A percentile compares a stretch with the other conserved stretches of the same genome.
Evolutionary conservation across 37 sponge, comb jelly and placozoan species (phyloP).

Genomic region (Hexactinellida sp.): DNA sequence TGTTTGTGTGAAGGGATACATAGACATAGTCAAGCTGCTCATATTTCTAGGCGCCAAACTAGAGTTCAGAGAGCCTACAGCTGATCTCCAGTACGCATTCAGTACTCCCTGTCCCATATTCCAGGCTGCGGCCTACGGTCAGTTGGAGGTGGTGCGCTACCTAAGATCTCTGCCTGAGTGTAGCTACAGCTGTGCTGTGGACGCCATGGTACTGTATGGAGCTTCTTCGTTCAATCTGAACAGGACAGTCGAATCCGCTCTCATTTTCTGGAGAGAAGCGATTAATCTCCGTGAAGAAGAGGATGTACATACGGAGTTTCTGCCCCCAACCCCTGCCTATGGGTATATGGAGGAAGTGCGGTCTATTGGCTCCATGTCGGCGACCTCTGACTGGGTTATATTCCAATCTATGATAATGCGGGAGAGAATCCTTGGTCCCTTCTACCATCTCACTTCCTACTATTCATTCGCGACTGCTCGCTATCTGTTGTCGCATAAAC

Average conservation of each 20-base stretch:
- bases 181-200: slow-evolving; percentile 30
- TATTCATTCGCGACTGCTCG: not conserved
- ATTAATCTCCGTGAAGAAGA: slow-evolving; percentile 17
- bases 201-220: slow-evolving; percentile 50
- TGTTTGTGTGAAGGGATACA: slow-evolving; percentile 62
- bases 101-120: slow-evolving; percentile 63
- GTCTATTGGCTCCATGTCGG: slow-evolving; percentile 18
- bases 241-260: slow-evolving; percentile 18
- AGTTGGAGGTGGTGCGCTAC: slow-evolving; percentile 33
- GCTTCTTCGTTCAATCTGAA: slow-evolving; percentile 37
- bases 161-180: slow-evolving; percentile 34
- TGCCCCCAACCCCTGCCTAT: slow-evolving; percentile 35
- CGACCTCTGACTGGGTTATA: slow-evolving; percentile 26
- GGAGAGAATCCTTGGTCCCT: slow-evolving; percentile 58
- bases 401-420: slow-evolving; percentile 59
- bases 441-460: slow-evolving; percentile 16
- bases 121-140: slow-evolving; percentile 62
- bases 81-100: slow-evolving; percentile 26
- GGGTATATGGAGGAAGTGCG: slow-evolving; percentile 16
- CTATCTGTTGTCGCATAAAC: not conserved
- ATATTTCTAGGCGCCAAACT: slow-evolving; percentile 35
- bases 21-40: slow-evolving; percentile 48
- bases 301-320: not conserved
- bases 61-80: slow-evolving; percentile 21
- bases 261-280: slow-evolving; percentile 22